Evolutionary conservation across 2,113 vertebrate species (phyloP).

Genomic region (Cavia porcellus): DNA sequence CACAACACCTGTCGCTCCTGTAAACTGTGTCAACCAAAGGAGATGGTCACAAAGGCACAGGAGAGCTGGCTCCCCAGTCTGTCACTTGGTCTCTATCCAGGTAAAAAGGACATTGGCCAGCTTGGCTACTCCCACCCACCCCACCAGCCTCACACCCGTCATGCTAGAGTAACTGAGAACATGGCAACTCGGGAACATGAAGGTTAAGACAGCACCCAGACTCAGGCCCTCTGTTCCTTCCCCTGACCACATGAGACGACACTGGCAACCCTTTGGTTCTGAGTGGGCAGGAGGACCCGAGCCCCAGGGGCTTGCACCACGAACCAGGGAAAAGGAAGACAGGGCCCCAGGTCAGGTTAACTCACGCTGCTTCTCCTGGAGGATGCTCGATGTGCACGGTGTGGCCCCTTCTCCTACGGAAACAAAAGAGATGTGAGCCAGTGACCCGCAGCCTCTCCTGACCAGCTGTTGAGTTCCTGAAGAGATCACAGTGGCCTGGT

Average conservation of each 20-base stretch:
- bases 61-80: background rate
- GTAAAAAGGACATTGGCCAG: background rate
- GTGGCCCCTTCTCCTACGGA: conserved; percentile 83
- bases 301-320: background rate
- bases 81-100: background rate
- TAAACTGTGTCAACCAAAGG: background rate
- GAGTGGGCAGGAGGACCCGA: background rate
- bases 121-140: background rate
- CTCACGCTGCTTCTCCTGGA: conserved; percentile 90
- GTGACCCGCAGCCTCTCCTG: background rate
- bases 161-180: background rate
- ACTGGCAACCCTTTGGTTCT: background rate
- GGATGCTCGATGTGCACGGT: conserved; percentile 83
- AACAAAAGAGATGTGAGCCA: conserved; percentile 12
- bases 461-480: background rate
- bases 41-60: background rate
- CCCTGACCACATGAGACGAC: background rate
- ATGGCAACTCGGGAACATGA: background rate
- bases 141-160: background rate
- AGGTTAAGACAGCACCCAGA: background rate
- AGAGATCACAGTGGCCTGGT: background rate
- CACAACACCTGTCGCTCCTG: background rate
- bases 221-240: background rate
- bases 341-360: background rate
- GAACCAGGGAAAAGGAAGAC: background rate